Conservation (phyloP, 2,797 vertebrate genomes). For the Cephalopachus bancanus region DNA sequence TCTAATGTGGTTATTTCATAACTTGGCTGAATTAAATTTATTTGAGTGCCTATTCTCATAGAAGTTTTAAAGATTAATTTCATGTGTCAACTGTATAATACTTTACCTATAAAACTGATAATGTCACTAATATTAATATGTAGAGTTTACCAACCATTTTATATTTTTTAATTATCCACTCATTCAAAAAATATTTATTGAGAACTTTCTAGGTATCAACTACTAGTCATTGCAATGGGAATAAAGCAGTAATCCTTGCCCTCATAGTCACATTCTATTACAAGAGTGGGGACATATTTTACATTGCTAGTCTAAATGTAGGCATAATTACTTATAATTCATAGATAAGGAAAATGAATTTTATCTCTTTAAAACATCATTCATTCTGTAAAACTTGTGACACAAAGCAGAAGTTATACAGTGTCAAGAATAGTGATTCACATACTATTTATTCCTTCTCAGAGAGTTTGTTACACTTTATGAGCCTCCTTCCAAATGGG, state of each 20-base stretch:
- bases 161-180: neutral
- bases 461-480: neutral
- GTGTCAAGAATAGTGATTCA: neutral
- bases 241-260: neutral
- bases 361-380: neutral
- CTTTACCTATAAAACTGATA: neutral
- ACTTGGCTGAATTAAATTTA: neutral
- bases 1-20: neutral
- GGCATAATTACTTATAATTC: neutral
- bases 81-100: neutral
- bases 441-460: neutral
- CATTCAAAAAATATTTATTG: neutral
- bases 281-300: neutral
- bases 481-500: neutral
- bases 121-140: neutral
- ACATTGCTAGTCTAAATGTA: neutral
- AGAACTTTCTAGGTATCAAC: neutral
- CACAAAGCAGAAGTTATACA: neutral
- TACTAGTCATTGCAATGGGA: neutral
- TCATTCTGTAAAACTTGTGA: neutral
- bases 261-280: neutral
- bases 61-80: neutral
- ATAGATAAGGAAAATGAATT: neutral
- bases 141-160: neutral
- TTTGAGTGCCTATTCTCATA: neutral